Percentiles rank a stretch among this genome's conserved stretches.
Conservation (phyloP, 2,797 vertebrate genomes). For the Helarctos malayanus region DNA sequence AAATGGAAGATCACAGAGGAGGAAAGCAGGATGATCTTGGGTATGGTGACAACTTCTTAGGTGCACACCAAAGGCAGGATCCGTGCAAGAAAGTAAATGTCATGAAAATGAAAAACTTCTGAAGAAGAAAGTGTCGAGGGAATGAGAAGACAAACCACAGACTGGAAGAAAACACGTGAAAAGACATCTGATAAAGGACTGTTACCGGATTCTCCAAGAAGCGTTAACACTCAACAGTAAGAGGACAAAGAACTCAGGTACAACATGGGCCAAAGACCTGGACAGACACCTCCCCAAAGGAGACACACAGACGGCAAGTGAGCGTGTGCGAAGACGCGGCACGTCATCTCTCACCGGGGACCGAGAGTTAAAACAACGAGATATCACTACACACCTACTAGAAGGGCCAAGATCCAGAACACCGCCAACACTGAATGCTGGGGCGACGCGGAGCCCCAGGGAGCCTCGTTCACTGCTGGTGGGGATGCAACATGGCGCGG, state of each 20-base stretch:
- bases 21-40: neutral
- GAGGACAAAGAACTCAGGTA: neutral
- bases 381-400: too few species aligned
- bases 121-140: neutral
- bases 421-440: accelerated
- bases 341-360: neutral
- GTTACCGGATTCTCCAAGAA: neutral
- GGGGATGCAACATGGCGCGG: accelerated
- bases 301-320: neutral
- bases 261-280: neutral
- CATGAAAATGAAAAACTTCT: neutral
- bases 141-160: neutral
- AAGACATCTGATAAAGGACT: neutral
- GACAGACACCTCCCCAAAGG: neutral
- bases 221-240: neutral
- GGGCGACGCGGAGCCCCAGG: accelerated
- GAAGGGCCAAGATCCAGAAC: neutral
- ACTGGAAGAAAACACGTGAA: neutral
- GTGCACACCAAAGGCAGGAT: neutral
- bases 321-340: neutral
- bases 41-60: too few species aligned
- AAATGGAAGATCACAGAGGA: too few species aligned
- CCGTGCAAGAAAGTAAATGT: neutral
- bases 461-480: neutral
- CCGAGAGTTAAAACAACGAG: neutral